Evolutionary conservation across 2,113 vertebrate genomes (phyloP).

Genomic region (Mesocricetus auratus): DNA sequence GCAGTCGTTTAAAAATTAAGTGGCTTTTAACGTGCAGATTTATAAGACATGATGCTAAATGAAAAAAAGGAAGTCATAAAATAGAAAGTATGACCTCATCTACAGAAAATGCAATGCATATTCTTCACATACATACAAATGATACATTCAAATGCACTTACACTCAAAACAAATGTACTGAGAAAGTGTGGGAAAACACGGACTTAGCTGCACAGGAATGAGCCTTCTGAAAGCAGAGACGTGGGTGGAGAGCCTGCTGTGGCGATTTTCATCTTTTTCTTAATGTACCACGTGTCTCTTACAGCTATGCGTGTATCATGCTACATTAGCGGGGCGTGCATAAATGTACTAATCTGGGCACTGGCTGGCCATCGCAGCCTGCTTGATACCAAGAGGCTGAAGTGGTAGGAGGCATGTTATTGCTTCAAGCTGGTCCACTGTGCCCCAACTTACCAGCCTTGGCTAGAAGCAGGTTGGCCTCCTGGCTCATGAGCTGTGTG

Average conservation of each 20-base stretch:
- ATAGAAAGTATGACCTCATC: neutral
- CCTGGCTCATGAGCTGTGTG: conserved; percentile 95
- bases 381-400: rapidly evolving
- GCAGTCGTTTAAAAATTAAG: neutral
- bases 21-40: neutral
- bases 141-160: neutral
- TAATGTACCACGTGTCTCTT: rapidly evolving
- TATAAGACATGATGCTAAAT: neutral
- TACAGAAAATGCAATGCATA: neutral
- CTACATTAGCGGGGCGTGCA: neutral
- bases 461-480: conserved; percentile 93
- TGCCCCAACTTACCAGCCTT: conserved; percentile 91
- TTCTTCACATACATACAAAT: neutral
- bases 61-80: neutral
- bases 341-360: neutral
- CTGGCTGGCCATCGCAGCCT: neutral
- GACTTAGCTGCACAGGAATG: neutral
- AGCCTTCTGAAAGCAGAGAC: neutral
- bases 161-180: neutral
- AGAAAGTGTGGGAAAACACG: neutral
- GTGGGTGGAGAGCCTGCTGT: neutral
- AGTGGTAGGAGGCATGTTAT: rapidly evolving
- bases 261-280: neutral
- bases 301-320: neutral
- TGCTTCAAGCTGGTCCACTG: rapidly evolving